phyloP scores from a whole-genome alignment of 2,888 invertebrate genomes.

The Synanthedon myopaeformis region DNA sequence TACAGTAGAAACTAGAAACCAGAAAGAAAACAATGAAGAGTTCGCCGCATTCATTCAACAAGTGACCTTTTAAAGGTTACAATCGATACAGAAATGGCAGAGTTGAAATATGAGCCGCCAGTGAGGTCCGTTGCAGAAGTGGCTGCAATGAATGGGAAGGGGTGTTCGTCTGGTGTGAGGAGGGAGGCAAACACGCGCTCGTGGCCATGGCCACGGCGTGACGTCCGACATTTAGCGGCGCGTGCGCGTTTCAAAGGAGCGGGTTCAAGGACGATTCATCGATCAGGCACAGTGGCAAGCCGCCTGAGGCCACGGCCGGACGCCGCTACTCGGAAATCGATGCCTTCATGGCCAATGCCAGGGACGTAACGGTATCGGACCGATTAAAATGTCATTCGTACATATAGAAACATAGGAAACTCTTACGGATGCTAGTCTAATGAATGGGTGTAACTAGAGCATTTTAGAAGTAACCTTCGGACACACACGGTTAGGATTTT shows the following conservation, averaged over 20 bases:
- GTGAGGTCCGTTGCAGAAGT: constrained; percentile 24
- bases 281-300: constrained; percentile 41
- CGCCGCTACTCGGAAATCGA: constrained; percentile 33
- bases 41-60: constrained; percentile 25
- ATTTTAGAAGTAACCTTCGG: too few relatives aligned
- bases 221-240: constrained; percentile 52
- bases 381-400: not conserved
- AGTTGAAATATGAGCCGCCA: constrained; percentile 28
- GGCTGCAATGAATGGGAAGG: constrained; percentile 32
- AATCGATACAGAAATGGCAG: constrained; percentile 51
- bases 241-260: constrained; percentile 31
- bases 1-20: not conserved
- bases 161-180: constrained; percentile 10
- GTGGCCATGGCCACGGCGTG: constrained; percentile 59
- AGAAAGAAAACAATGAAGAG: not conserved
- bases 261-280: constrained; percentile 61
- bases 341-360: constrained; percentile 35
- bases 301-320: constrained; percentile 43
- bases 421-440: constrained; percentile 1
- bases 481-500: too few relatives aligned
- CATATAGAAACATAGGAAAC: not conserved
- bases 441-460: not conserved
- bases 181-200: constrained; percentile 33
- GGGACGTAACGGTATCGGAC: constrained; percentile 16
- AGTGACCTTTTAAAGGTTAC: constrained; percentile 42